Evolutionary conservation across 2,888 invertebrate species (phyloP).

Genomic region (Erannis defoliaria): DNA sequence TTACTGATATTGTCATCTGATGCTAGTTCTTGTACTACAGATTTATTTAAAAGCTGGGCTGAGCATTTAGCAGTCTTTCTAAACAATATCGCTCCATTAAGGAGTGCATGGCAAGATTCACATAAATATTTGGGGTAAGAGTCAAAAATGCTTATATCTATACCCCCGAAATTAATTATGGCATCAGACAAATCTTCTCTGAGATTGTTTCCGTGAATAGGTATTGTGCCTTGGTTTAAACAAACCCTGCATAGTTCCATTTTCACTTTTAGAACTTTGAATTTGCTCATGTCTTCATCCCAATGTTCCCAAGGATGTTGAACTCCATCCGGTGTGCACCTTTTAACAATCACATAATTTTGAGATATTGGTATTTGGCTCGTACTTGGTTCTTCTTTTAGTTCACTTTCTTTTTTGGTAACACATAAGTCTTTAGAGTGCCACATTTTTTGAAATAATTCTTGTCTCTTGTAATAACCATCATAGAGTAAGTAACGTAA

Average conservation of each 20-base stretch:
- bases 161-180: constrained; percentile 60
- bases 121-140: constrained; percentile 72
- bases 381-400: neutral
- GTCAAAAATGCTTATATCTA: constrained; percentile 64
- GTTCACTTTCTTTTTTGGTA: neutral
- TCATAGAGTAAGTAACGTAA: no score
- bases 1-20: neutral
- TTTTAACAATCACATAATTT: neutral
- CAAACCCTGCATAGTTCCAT: constrained; percentile 68
- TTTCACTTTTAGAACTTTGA: constrained; percentile 9
- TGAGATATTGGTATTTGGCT: neutral
- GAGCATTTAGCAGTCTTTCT: constrained; percentile 74
- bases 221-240: constrained; percentile 69
- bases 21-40: neutral
- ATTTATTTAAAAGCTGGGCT: constrained; percentile 59
- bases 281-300: neutral
- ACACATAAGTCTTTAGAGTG: constrained; percentile 27
- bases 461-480: no score
- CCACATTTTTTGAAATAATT: constrained; percentile 31
- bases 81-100: constrained; percentile 73
- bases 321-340: neutral
- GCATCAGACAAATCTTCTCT: constrained; percentile 59
- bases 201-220: constrained; percentile 60
- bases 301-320: neutral
- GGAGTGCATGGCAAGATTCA: constrained; percentile 61